phyloP scores from a whole-genome alignment of 2,888 invertebrate species.

The Bursaphelenchus okinawaensis region DNA sequence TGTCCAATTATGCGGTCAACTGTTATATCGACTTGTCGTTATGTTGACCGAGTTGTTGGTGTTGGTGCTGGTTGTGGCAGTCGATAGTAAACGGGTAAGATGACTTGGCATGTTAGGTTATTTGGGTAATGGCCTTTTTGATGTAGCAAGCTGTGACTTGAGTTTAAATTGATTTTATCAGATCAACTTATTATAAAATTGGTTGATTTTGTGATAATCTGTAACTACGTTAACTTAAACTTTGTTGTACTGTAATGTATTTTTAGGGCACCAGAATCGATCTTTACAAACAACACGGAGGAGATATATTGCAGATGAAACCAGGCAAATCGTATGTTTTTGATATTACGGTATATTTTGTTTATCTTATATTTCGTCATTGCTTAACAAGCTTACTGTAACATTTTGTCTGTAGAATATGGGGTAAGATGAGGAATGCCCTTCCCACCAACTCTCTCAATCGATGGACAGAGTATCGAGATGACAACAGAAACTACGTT shows the following conservation, averaged over 20 bases:
- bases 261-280: slow-evolving; percentile 36
- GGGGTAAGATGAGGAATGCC: slow-evolving; percentile 9
- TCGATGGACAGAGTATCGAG: slow-evolving; percentile 26
- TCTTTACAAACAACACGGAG: slow-evolving; percentile 36
- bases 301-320: slow-evolving; percentile 39
- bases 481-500: slow-evolving; percentile 33
- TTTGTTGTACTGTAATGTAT: not conserved
- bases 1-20: not conserved
- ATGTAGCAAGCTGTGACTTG: too few species aligned
- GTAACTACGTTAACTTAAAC: too few species aligned
- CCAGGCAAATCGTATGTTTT: slow-evolving; percentile 14
- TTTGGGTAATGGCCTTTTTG: too few species aligned
- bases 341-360: too few species aligned
- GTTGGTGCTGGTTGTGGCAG: not conserved
- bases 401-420: not conserved
- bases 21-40: not conserved
- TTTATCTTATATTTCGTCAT: not conserved
- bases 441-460: slow-evolving; percentile 10
- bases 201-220: too few species aligned
- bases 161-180: too few species aligned
- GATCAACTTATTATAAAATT: too few species aligned
- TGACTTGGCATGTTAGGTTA: not conserved
- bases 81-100: not conserved
- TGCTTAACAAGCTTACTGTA: not conserved
- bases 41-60: not conserved